These are phyloP conservation scores for Amphiduros pacificus DNA, from an alignment of 2,888 invertebrate species.

Conservation along the genomic window DNA sequence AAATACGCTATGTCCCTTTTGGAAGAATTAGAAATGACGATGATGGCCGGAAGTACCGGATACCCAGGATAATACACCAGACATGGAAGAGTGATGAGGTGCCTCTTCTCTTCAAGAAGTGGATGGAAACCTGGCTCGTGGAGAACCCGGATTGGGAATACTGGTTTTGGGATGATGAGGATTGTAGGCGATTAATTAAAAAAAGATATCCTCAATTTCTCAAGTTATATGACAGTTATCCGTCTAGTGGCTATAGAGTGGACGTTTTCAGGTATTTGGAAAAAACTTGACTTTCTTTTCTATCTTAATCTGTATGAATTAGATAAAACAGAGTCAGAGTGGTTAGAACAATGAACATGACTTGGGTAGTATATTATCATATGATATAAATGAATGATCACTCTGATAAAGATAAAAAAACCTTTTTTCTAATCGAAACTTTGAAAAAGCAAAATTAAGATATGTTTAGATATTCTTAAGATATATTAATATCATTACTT, in stretches of 20 bases:
- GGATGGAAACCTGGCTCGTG: conserved; percentile 47
- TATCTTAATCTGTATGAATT: no score
- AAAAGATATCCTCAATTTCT: conserved; percentile 42
- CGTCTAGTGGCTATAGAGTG: conserved; percentile 45
- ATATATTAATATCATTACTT: no score
- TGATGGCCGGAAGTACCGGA: background rate
- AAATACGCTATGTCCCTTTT: background rate
- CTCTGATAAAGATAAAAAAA: no score
- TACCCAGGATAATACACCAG: conserved; percentile 31
- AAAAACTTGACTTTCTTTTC: no score
- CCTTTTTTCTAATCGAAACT: no score
- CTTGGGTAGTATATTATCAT: no score
- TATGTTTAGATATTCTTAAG: no score
- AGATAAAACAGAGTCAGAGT: no score
- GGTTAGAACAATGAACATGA: no score
- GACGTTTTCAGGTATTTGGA: conserved; percentile 54
- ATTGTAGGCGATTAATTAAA: conserved; percentile 43
- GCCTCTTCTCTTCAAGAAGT: conserved; percentile 23
- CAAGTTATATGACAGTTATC: conserved; percentile 42
- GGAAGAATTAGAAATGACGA: background rate
- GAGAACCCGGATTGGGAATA: conserved; percentile 53
- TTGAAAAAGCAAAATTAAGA: no score
- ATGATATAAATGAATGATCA: no score
- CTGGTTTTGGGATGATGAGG: conserved; percentile 56
- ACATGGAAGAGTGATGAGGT: conserved; percentile 23